Percentiles rank a stretch among this genome's conserved stretches.
Evolutionary conservation across 2,797 vertebrate genomes (phyloP).

Genomic region (Poeciliopsis presidionis): DNA sequence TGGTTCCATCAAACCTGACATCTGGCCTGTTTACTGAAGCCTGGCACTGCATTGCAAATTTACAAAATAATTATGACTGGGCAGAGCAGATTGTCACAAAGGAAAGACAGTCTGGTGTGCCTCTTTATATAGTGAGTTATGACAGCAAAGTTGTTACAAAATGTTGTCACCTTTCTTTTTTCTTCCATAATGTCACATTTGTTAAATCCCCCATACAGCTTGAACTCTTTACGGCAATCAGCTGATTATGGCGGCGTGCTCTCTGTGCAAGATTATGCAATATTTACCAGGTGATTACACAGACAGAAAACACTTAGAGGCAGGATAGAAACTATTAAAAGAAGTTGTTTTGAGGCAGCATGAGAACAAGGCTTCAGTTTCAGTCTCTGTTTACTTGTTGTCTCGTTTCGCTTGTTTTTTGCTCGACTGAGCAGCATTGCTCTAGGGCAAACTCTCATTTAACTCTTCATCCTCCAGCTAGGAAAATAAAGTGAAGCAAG

Average conservation of each 20-base stretch:
- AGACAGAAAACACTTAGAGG: conserved; percentile 15
- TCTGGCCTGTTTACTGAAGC: conserved; percentile 60
- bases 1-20: conserved; percentile 41
- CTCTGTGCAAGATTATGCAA: conserved; percentile 36
- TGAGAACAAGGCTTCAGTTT: conserved; percentile 31
- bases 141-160: conserved; percentile 20
- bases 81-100: conserved; percentile 27
- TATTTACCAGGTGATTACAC: conserved; percentile 43
- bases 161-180: conserved; percentile 14
- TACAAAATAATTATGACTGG: conserved; percentile 44
- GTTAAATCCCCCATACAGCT: conserved; percentile 31
- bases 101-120: conserved; percentile 17
- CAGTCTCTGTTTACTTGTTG: conserved; percentile 37
- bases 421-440: conserved; percentile 36
- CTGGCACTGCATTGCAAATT: conserved; percentile 50
- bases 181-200: conserved; percentile 27
- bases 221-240: conserved; percentile 7
- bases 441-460: conserved; percentile 22
- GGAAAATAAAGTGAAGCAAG: conserved; percentile 21
- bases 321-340: conserved; percentile 16
- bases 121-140: neutral
- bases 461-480: conserved; percentile 33
- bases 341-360: conserved; percentile 27
- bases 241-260: conserved; percentile 25
- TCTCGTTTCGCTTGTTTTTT: conserved; percentile 20